Base-by-base conservation (phyloP, 2,797 vertebrate genomes). In the Melanotaenia parkinsoni region DNA sequence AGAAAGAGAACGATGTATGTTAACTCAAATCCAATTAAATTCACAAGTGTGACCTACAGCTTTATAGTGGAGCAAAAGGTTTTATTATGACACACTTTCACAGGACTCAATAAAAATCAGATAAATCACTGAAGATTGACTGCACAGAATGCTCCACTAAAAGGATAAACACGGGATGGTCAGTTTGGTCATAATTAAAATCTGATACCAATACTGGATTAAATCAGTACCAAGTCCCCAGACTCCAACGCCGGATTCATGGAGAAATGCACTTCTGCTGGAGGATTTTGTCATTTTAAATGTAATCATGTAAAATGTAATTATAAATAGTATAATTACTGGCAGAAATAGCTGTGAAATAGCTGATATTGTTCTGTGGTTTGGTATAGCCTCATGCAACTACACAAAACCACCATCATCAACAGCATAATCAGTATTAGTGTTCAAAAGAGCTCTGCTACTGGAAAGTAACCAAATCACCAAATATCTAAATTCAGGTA, bases 1-100 rank as follows among this genome's bases (percentile, higher is more conserved):
- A 56, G 18, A 53, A 32, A 67, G 22, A 61, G 26, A 74, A 60
- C n/a, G 47, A 71, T 58, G 51, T 38, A 59, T 20, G 63, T 20
- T 50, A 28, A 26, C 28, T 38, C 3, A 43, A 68, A 71, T 28
- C 12, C 13, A 35, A 64, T 71, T n/a, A 50, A 33, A 63, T 64
- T n/a, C 28, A 45, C 28, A 71, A 58, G 38, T 54, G 30, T 58
- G 2, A 77, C 18, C 11, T 60, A 35, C 22, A 14, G 32, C 40
- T 50, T 57, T 28, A 53, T 40, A 59, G 45, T 16, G 16, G n/a
- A 30, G 10, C 8, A 0, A 74, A 45, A 11, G 58, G 24, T 35
- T 54, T 61, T 56, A 18, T 74, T 58, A 61, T 18, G 30, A 40
- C 45, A 47, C 45, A 47, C 45, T n/a, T n/a, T 3, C 20, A 47